Percentiles rank a stretch among this genome's conserved stretches.
Evolutionary conservation across 1,140 invertebrate species (phyloP).

Genomic region (Drosophila parabipectinata): DNA sequence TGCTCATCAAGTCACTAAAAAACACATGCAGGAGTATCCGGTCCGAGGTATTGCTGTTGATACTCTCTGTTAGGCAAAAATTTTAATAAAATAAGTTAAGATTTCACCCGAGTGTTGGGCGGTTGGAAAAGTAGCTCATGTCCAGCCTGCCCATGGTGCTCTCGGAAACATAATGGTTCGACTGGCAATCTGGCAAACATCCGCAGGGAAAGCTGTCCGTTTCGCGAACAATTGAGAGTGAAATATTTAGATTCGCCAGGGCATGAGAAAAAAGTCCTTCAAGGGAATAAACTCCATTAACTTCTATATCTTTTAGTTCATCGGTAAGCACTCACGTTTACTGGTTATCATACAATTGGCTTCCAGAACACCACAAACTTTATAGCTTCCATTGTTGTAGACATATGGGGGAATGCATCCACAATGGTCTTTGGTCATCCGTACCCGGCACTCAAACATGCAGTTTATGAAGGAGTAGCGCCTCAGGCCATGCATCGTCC

Average conservation of each 20-base stretch:
- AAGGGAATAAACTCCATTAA: neutral
- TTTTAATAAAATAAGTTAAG: neutral
- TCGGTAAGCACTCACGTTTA: conserved; percentile 47
- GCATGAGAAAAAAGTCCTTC: conserved; percentile 67
- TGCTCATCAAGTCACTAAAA: conserved; percentile 86
- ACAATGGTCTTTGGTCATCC: conserved; percentile 84
- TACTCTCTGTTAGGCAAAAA: neutral
- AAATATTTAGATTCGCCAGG: conserved; percentile 61
- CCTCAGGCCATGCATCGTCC: conserved; percentile 72
- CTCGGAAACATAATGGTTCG: conserved; percentile 85
- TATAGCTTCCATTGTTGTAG: conserved; percentile 83
- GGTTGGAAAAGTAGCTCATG: conserved; percentile 66
- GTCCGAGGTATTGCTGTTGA: conserved; percentile 76
- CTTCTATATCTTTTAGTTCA: neutral
- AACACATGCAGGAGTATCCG: conserved; percentile 87
- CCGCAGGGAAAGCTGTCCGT: conserved; percentile 75
- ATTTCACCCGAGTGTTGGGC: conserved; percentile 38
- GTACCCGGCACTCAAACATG: conserved; percentile 85
- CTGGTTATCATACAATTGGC: conserved; percentile 64
- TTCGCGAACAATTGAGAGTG: conserved; percentile 53
- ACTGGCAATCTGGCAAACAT: conserved; percentile 86
- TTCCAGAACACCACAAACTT: conserved; percentile 52
- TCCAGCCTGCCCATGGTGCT: conserved; percentile 85
- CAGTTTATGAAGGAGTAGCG: conserved; percentile 88
- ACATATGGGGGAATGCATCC: conserved; percentile 87